phyloP scores from a whole-genome alignment of 2,797 vertebrate genomes.

The Enteromius unitaeniatus region DNA sequence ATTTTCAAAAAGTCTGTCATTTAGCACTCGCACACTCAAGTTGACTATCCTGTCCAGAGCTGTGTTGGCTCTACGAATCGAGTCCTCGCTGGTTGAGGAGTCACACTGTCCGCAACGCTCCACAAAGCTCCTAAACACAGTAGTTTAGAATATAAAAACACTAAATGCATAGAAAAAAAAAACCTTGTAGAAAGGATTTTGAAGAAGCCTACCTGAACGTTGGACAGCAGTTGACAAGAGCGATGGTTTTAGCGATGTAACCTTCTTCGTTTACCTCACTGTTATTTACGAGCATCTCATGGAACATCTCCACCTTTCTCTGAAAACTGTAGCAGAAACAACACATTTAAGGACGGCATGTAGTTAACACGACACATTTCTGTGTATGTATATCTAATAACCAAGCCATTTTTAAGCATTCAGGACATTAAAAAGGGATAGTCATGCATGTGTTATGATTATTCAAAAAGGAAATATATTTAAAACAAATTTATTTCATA shows the following conservation, averaged over 20 bases:
- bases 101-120: conserved; percentile 82
- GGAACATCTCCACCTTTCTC: conserved; percentile 87
- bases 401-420: neutral
- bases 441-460: neutral
- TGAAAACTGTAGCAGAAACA: conserved; percentile 78
- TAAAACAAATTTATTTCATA: neutral
- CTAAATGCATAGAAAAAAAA: conserved; percentile 29
- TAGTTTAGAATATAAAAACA: conserved; percentile 45
- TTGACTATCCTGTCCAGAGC: conserved; percentile 82
- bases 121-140: conserved; percentile 78
- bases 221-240: conserved; percentile 88
- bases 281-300: conserved; percentile 77
- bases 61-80: conserved; percentile 75
- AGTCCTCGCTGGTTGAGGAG: conserved; percentile 79
- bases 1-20: conserved; percentile 81
- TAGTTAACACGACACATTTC: neutral
- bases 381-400: neutral
- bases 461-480: neutral
- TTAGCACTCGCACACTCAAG: conserved; percentile 82
- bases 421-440: neutral
- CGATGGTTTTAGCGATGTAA: conserved; percentile 83
- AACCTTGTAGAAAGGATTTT: neutral
- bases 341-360: neutral
- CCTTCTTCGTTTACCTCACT: conserved; percentile 73
- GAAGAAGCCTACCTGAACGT: conserved; percentile 80